A percentile compares a stretch with the other conserved stretches of the same genome.
phyloP scores from a whole-genome alignment of 1,140 invertebrate genomes.

The Eueides isabella region DNA sequence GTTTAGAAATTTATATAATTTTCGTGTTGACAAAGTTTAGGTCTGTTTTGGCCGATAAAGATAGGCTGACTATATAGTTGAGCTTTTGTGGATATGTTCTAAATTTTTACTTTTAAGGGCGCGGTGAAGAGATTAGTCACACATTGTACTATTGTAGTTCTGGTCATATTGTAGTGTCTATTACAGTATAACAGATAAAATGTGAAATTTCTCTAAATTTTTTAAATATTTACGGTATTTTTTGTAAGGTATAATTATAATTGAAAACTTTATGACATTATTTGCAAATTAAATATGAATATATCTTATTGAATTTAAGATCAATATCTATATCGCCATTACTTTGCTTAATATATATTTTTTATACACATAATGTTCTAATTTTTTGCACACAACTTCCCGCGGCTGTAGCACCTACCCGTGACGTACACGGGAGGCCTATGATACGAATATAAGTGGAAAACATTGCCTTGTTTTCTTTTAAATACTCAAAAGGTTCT shows the following conservation, averaged over 20 bases:
- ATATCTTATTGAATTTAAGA: not conserved
- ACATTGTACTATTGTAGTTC: not conserved
- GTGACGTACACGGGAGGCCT: not conserved
- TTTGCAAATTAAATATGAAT: not conserved
- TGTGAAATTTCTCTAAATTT: not conserved
- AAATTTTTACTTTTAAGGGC: not conserved
- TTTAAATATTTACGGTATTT: not conserved
- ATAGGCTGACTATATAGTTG: slow-evolving; percentile 2
- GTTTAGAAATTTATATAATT: not conserved
- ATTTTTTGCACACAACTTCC: not conserved
- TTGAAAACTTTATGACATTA: no score
- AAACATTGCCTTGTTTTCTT: not conserved
- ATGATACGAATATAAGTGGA: not conserved
- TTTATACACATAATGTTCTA: slow-evolving; percentile 10
- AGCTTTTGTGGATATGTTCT: slow-evolving; percentile 13
- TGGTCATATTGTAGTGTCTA: not conserved
- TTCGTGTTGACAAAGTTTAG: not conserved
- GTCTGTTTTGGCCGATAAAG: not conserved
- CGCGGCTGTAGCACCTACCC: no score
- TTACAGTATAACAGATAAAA: not conserved
- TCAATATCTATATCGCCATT: not conserved
- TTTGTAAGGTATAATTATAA: no score
- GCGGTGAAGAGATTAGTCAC: not conserved
- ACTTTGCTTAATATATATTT: not conserved
- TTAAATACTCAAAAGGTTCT: not conserved